These are phyloP conservation scores for Thamnophis elegans DNA, from an alignment of 2,797 vertebrate species.

Conservation along the genomic window DNA sequence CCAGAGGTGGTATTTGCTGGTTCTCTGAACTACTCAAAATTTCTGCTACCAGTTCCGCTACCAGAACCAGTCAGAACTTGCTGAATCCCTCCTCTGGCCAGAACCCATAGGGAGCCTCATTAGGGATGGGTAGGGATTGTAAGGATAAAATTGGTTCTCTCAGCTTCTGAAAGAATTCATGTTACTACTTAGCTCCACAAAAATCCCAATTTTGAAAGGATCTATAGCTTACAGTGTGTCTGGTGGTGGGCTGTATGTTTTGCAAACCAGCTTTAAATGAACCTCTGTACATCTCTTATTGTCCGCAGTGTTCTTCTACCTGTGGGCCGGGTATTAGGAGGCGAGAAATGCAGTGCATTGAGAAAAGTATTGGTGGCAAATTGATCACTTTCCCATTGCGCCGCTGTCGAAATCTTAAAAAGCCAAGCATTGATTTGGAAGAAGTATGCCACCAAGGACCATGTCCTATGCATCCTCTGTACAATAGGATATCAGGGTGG, in stretches of 20 bases:
- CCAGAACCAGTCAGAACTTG: no score
- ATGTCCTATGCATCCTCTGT: constrained; percentile 69
- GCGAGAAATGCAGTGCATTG: constrained; percentile 86
- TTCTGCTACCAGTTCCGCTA: no score
- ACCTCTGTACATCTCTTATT: neutral
- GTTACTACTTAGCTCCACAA: neutral
- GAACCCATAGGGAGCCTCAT: neutral
- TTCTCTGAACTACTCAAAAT: no score
- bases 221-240: neutral
- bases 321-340: constrained; percentile 84
- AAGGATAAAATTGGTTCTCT: neutral
- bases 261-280: neutral
- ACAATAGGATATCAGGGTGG: constrained; percentile 78
- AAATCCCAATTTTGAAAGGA: neutral
- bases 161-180: neutral
- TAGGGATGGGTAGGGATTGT: neutral
- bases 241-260: neutral
- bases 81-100: neutral
- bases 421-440: constrained; percentile 79
- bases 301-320: constrained; percentile 82
- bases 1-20: no score
- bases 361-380: constrained; percentile 81
- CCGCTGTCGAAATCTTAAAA: constrained; percentile 87
- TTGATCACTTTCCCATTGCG: constrained; percentile 81
- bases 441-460: constrained; percentile 79